Evolutionary conservation across 2,888 invertebrate species (phyloP).

Genomic region (Caenorhabditis sinica): DNA sequence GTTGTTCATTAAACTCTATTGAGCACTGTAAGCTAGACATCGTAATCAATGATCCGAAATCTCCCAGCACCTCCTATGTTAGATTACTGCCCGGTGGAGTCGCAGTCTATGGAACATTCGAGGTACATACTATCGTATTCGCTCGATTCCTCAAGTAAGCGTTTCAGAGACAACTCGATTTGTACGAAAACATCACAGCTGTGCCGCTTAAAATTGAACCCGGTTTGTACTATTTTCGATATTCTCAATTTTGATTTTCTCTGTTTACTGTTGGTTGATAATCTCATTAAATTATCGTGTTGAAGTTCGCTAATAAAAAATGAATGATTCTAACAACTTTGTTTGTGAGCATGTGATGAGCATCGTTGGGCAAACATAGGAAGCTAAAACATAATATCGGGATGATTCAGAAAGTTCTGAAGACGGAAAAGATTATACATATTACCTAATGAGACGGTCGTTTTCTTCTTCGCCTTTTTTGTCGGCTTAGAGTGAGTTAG

Average conservation of each 20-base stretch:
- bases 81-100: constrained; percentile 12
- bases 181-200: background rate
- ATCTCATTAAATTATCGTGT: background rate
- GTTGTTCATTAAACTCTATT: background rate
- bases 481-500: too few relatives aligned
- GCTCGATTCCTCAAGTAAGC: too few relatives aligned
- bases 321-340: background rate
- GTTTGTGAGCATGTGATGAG: background rate
- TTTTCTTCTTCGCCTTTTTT: too few relatives aligned
- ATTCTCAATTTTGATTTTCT: background rate
- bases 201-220: background rate
- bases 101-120: constrained; percentile 5
- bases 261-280: background rate
- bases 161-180: constrained; percentile 5
- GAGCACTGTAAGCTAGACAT: background rate
- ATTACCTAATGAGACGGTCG: too few relatives aligned
- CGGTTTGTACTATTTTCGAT: constrained; percentile 4
- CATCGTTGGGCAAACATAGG: background rate
- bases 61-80: background rate
- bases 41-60: background rate
- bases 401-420: background rate
- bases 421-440: background rate
- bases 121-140: background rate
- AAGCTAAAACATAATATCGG: background rate
- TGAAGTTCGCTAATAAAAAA: background rate